Percentiles rank a stretch among this genome's conserved stretches.
These are phyloP conservation scores for Garra rufa DNA, from an alignment of 2,113 vertebrate genomes.

Conservation along the genomic window DNA sequence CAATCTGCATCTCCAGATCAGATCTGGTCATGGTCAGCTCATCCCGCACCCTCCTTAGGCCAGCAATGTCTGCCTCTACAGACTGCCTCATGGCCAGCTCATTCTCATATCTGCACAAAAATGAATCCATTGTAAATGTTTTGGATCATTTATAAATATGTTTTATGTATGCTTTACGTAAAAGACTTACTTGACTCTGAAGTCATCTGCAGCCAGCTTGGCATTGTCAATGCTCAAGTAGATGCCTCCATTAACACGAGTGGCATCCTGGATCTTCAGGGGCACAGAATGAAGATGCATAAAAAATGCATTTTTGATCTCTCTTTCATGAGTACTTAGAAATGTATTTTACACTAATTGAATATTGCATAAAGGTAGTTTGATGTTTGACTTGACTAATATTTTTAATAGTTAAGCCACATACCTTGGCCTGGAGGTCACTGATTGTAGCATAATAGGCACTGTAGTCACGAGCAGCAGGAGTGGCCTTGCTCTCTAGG, in stretches of 20 bases:
- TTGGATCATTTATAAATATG: background rate
- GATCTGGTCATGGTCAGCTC: slow-evolving; percentile 73
- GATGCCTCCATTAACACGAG: slow-evolving; percentile 68
- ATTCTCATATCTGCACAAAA: slow-evolving; percentile 70
- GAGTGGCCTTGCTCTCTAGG: slow-evolving; percentile 38
- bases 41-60: slow-evolving; percentile 75
- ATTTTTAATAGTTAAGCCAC: background rate
- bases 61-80: slow-evolving; percentile 81
- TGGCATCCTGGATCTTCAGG: slow-evolving; percentile 71
- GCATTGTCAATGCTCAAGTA: slow-evolving; percentile 77
- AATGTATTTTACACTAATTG: background rate
- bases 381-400: background rate
- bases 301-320: background rate
- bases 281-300: too few relatives aligned
- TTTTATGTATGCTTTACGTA: background rate
- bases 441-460: slow-evolving; percentile 34
- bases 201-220: slow-evolving; percentile 81
- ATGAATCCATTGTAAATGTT: background rate
- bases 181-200: slow-evolving; percentile 78
- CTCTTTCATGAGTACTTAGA: background rate
- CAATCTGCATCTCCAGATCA: slow-evolving; percentile 78
- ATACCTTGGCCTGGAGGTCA: slow-evolving; percentile 53
- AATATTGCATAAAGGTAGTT: background rate
- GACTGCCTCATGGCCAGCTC: slow-evolving; percentile 78
- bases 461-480: slow-evolving; percentile 31